Evolutionary conservation across 2,797 vertebrate genomes (phyloP), one percentile per base, ranked within the genome.

Genomic region (Lindbergichthys nudifrons): DNA sequence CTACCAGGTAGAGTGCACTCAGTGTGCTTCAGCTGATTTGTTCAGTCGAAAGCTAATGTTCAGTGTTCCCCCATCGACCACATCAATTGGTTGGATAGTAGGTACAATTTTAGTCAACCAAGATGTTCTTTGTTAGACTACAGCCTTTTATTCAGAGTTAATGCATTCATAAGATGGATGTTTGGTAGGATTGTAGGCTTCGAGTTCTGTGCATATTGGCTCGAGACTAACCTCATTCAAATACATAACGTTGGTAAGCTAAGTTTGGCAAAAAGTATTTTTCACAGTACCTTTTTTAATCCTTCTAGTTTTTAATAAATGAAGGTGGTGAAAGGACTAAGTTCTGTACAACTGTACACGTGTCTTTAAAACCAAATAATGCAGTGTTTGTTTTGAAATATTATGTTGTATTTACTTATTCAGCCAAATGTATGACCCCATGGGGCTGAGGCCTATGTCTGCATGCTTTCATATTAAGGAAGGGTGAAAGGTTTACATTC

Each of bases 241-340:
- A 61, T 57, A 10, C 42, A 65, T 48, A 5, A 46, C 58, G n/a
- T 21, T 43, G 19, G 36, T 32, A 26, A 30, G 32, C 32, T 36
- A 36, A 9, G 45, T 75, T 61, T 52, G 26, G 58, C 30, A 23
- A 5, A 41, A 63, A 10, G 36, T 53, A 11, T 63, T 84, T 60
- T 42, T 5, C n/a, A 15, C 30, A 9, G 11, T 39, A 13, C 14
- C 47, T 65, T 4, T 42, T 60, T 53, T 47, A 39, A 39, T 52
- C 10, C n/a, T 19, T 54, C 14, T 58, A 9, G 6, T 36, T 36
- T 36, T 36, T 23, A 67, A 65, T 21, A 50, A 67, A 63, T 60
- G 0, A 47, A 58, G 45, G 23, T 30, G 19, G 11, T 42, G 14
- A 39, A 47, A 62, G 13, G 16, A 50, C 10, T 21, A 39, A 60